Evolutionary conservation across 2,797 vertebrate genomes (phyloP).

Genomic region (Halcyon leucocephala): DNA sequence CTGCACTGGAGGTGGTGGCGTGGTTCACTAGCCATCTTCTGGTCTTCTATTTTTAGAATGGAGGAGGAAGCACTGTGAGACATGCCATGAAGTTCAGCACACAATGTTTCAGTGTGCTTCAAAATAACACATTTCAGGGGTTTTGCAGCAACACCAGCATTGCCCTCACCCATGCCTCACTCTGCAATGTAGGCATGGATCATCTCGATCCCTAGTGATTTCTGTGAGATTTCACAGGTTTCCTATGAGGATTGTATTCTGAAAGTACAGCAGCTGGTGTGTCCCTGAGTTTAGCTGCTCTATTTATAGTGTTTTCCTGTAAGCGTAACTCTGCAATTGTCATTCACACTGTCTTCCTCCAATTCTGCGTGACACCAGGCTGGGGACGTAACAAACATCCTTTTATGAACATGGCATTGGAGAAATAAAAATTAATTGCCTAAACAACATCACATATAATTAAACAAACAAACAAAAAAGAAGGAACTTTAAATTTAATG

Average conservation of each 20-base stretch:
- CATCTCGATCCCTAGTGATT: not conserved
- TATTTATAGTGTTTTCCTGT: conserved; percentile 48
- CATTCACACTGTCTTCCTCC: not conserved
- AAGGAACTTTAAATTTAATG: not conserved
- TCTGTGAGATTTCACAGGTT: not conserved
- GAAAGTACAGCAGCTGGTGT: conserved; percentile 1
- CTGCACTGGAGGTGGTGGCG: not conserved
- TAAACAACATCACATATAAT: not conserved
- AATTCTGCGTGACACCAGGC: not conserved
- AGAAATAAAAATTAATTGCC: not conserved
- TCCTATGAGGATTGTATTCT: not conserved
- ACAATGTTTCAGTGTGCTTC: not conserved
- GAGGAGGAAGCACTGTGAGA: not conserved
- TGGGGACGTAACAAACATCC: not conserved
- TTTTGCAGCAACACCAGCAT: not conserved
- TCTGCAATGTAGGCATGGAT: not conserved
- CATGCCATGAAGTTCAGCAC: not conserved
- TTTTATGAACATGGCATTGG: not conserved
- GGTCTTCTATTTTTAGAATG: not conserved
- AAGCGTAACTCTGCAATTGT: not conserved
- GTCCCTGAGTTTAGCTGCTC: conserved; percentile 9
- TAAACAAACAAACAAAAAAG: not conserved
- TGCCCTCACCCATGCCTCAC: not conserved
- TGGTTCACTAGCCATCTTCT: not conserved
- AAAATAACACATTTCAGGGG: not conserved